Base-by-base conservation (phyloP, 2,113 vertebrate species). In the Mormyrus iriodes region DNA sequence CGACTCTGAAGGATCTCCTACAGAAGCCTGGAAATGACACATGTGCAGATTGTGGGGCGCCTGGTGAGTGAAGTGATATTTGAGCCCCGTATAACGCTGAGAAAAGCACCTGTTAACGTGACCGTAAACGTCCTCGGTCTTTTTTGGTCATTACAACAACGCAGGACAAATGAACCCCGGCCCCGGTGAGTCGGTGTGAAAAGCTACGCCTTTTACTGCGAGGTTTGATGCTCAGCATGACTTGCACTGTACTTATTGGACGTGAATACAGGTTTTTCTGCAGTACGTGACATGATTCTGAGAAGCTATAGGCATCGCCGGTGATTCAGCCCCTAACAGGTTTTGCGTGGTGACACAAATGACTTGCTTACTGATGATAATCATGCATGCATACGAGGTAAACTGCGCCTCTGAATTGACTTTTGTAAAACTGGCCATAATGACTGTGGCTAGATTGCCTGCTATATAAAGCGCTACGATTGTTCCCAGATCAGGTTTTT, bases 1-100 rank as follows among this genome's bases (percentile, higher is more conserved):
- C 91, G 65, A 93, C 94, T 39, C 87, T 95, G 87, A 88, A 89
- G 83, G 94, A 95, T 91, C 93, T 96, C 93, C 94, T 95, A 89
- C 93, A 89, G 90, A 92, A 92, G 76, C 93, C 95, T 3, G 95
- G 93, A 4, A 96, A 96, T 92, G 83, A 89, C 88, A 92, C 61
- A 88, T 97, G 96, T 89, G 95, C 96, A 3, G 95, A 96, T 92
- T 96, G 96, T 91, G 93, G 94, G 27, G 93, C 93, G 7, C 92
- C 95, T 55, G 95, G 96, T 96, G 93, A 95, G 95, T 86, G 12
- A 27, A 51, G 7, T 3, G 19, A 12, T 21, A 12, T 61, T 10
- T 3, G n/a, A 9, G 15, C 21, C n/a, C 15, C n/a, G 10, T 4
- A 7, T 44, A 3, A 49, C 48, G 31, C 15, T 3, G n/a, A n/a